Conservation (phyloP, 2,113 vertebrate genomes). For the Poeciliopsis prolifica region DNA sequence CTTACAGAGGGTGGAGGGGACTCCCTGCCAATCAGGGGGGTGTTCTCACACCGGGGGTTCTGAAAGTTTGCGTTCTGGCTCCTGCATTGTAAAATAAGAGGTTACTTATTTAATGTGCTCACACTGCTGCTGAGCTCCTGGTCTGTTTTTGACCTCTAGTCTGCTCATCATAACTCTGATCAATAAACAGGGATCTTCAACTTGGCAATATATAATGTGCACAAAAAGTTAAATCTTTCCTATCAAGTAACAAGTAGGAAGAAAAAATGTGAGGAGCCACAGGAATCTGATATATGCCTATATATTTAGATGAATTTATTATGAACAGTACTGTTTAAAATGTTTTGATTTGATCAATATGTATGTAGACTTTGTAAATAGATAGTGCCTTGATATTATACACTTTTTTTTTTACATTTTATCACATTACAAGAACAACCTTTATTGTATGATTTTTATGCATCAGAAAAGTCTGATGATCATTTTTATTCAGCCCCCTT, state of each 20-base stretch:
- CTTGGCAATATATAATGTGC: not conserved
- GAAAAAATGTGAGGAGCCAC: not conserved
- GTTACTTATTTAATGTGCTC: slow-evolving; percentile 77
- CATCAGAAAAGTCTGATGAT: not conserved
- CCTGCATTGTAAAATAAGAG: slow-evolving; percentile 83
- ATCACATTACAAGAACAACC: not conserved
- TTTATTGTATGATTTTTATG: not conserved
- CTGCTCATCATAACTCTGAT: slow-evolving; percentile 31
- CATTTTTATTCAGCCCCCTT: too few relatives aligned
- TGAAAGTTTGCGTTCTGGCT: slow-evolving; percentile 99
- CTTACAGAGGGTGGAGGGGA: slow-evolving; percentile 98
- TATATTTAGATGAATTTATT: not conserved
- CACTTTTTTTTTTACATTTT: not conserved
- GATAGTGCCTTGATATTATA: not conserved
- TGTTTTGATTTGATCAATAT: not conserved
- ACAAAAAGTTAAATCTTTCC: slow-evolving; percentile 2
- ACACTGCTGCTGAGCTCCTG: slow-evolving; percentile 41
- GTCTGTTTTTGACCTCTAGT: slow-evolving; percentile 21
- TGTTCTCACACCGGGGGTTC: slow-evolving; percentile 98
- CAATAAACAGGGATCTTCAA: slow-evolving; percentile 5
- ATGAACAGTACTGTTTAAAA: not conserved
- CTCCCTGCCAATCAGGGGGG: slow-evolving; percentile 96
- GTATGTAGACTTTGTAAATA: not conserved
- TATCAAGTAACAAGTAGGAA: not conserved
- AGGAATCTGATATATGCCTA: not conserved